Base-by-base conservation (phyloP, 37 sponge, comb jelly and placozoan genomes). In the Petrosia ficiformis region DNA sequence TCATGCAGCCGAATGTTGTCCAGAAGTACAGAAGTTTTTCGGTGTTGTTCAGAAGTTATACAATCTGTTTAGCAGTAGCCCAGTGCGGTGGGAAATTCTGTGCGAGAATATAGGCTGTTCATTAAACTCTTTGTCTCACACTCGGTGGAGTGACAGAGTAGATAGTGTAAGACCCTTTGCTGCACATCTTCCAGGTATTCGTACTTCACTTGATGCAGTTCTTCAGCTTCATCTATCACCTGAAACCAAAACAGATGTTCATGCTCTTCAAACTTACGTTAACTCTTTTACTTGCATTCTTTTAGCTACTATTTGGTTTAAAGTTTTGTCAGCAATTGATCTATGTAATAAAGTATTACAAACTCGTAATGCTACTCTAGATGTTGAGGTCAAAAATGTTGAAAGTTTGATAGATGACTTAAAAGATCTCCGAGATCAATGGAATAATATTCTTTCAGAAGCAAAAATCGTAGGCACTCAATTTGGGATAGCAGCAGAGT, bases 1-100 rank as follows among this genome's bases (percentile, higher is more conserved):
- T 29, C 41, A 39, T 69, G 70, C 70, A 37, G 70, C 70, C 32
- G 70, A 69, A 69, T 36, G 70, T 69, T 69, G 65, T 64, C 65
- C 70, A 37, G 70, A 69, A 69, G 70, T 69, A 1, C 70, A 69
- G 39, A 35, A 69, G 28, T 69, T 69, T 69, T 69, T 69, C 36
- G 65, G 70, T 69, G 41, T 69, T 28, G 41, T 69, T 28, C 70
- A 69, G 70, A 67, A 67, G 3, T 3, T 67, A 14, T 67, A 16
- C 3, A 8, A 5, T 67, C 31, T n/a, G 24, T 67, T 67, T 36
- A 67, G 68, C 42, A 5, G 70, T 39, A 38, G 10, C 19, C 42
- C 19, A 69, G 28, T 37, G 39, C 29, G 68, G 35, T 67, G 29
- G 35, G 68, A 19, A 67, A 67, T 67, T 67, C 32, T 67, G 33